A percentile compares a stretch with the other conserved stretches of the same genome.
Conservation (phyloP, 53 echinoderm and acorn worm species). For the Echinarachnius parma region DNA sequence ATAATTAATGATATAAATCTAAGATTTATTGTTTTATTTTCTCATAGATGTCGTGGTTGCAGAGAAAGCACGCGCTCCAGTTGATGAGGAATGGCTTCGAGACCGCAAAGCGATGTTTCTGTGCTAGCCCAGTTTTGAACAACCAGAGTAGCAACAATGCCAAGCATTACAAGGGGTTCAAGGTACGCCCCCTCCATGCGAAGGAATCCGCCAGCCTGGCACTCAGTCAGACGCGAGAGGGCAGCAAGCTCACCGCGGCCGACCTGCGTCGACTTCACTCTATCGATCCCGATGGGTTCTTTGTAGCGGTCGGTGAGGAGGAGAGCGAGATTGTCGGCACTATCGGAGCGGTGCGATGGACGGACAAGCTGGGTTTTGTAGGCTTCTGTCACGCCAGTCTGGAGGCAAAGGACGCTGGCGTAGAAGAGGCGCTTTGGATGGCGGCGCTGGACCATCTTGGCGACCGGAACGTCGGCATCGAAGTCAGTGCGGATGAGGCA, state of each 20-base stretch:
- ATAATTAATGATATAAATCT: too few species aligned
- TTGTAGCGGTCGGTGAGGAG: slow-evolving; percentile 11
- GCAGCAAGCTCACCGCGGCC: slow-evolving; percentile 19
- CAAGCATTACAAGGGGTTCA: too few species aligned
- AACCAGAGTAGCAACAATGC: too few species aligned
- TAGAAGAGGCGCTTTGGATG: slow-evolving; percentile 63
- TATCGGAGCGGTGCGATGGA: slow-evolving; percentile 28
- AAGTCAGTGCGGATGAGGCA: slow-evolving; percentile 56
- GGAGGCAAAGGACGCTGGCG: slow-evolving; percentile 56
- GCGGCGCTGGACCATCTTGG: slow-evolving; percentile 72
- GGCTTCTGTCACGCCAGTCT: slow-evolving; percentile 65
- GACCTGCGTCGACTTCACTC: slow-evolving; percentile 17
- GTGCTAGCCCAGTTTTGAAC: too few species aligned
- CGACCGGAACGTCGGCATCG: slow-evolving; percentile 74
- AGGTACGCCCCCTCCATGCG: slow-evolving; percentile 15
- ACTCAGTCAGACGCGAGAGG: slow-evolving; percentile 34
- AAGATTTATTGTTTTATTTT: too few species aligned
- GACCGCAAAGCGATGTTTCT: too few species aligned
- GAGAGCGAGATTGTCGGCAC: slow-evolving; percentile 10
- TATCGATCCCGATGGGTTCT: slow-evolving; percentile 23
- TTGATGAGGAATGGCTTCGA: too few species aligned
- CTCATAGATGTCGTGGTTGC: too few species aligned
- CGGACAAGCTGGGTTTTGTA: slow-evolving; percentile 12
- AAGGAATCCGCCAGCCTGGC: slow-evolving; percentile 40
- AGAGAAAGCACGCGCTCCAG: too few species aligned